Evolutionary conservation across 2,113 vertebrate species (phyloP).

Genomic region (Spheniscus mendiculus): DNA sequence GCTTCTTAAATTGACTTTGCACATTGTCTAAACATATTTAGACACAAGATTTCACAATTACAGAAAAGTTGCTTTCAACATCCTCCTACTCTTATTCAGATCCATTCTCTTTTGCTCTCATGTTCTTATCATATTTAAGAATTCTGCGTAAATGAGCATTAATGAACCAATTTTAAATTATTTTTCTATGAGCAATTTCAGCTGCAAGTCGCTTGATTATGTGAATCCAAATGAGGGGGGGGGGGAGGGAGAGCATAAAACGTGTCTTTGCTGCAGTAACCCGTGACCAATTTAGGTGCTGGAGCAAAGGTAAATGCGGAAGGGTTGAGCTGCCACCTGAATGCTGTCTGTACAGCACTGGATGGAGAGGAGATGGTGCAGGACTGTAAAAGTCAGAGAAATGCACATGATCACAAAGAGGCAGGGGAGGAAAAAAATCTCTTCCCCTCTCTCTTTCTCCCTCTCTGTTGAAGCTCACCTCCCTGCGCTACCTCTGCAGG

Average conservation of each 20-base stretch:
- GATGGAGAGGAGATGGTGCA: background rate
- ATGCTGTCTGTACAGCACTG: background rate
- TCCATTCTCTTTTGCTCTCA: conserved; percentile 32
- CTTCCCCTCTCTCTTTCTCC: background rate
- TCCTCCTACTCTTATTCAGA: conserved; percentile 54
- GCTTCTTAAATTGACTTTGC: conserved; percentile 53
- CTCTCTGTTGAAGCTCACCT: background rate
- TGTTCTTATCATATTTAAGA: conserved; percentile 64
- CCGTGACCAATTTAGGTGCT: background rate
- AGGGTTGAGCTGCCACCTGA: background rate
- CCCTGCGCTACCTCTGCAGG: background rate
- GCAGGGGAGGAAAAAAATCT: too few relatives aligned
- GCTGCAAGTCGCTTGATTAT: conserved; percentile 59
- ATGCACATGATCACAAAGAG: background rate
- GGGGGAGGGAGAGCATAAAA: conserved; percentile 7
- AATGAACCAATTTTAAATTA: conserved; percentile 70
- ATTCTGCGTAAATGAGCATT: conserved; percentile 63
- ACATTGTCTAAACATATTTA: conserved; percentile 60
- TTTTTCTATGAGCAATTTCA: conserved; percentile 66
- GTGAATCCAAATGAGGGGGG: conserved; percentile 45
- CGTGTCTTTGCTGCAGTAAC: background rate
- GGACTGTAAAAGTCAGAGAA: background rate
- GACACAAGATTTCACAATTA: conserved; percentile 47
- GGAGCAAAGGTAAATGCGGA: background rate
- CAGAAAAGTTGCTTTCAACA: conserved; percentile 54